Evolutionary conservation across 2,797 vertebrate species (phyloP).

Genomic region (Eulemur mongoz): DNA sequence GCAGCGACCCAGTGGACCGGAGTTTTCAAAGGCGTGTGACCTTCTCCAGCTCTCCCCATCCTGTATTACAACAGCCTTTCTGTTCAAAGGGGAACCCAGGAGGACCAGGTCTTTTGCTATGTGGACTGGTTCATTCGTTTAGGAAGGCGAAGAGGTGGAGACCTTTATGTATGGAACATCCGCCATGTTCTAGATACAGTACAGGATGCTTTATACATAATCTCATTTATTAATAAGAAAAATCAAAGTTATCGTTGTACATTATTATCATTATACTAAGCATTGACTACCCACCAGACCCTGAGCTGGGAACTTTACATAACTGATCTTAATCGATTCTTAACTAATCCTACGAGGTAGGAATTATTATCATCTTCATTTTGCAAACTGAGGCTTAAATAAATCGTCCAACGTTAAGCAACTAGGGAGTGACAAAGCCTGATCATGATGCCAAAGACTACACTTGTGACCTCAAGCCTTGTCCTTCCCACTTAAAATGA

Average conservation of each 20-base stretch:
- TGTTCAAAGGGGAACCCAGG: not conserved
- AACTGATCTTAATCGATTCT: not conserved
- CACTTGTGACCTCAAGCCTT: not conserved
- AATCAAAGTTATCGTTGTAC: not conserved
- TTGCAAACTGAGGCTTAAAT: not conserved
- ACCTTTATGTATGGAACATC: not conserved
- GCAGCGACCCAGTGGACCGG: not conserved
- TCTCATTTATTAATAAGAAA: not conserved
- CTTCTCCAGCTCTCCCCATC: not conserved
- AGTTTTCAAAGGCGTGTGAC: not conserved
- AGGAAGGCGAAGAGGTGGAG: not conserved
- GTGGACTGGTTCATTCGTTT: not conserved
- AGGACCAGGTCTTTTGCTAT: not conserved
- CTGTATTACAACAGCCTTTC: not conserved
- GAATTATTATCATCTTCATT: not conserved
- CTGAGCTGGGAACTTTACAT: not conserved
- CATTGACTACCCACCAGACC: not conserved
- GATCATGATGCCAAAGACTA: not conserved
- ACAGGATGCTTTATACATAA: not conserved
- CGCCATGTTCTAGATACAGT: not conserved
- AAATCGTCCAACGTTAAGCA: not conserved
- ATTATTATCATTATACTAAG: not conserved
- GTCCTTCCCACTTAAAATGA: not conserved
- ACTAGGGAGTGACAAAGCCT: not conserved
- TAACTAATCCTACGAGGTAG: not conserved